Conservation (phyloP, 2,113 vertebrate genomes). For the Echinops telfairi region DNA sequence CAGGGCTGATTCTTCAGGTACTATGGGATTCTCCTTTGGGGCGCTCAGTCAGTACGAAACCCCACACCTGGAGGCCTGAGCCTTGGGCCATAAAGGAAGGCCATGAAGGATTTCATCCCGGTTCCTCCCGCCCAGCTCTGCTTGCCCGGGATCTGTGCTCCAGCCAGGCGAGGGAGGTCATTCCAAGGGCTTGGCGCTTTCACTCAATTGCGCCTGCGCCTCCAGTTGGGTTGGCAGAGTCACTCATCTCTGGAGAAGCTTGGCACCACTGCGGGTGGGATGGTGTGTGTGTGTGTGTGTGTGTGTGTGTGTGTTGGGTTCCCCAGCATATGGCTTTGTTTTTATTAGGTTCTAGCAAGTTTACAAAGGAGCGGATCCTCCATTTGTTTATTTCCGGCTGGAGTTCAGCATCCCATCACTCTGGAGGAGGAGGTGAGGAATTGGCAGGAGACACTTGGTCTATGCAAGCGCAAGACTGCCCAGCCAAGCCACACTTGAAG, state of each 20-base stretch:
- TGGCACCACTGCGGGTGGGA: constrained; percentile 33
- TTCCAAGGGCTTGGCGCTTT: constrained; percentile 67
- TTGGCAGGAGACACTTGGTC: constrained; percentile 66
- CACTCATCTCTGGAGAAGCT: constrained; percentile 72
- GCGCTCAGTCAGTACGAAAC: not conserved
- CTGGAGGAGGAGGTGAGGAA: constrained; percentile 65
- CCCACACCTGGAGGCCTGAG: not conserved
- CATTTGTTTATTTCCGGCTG: constrained; percentile 43
- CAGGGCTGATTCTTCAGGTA: not conserved
- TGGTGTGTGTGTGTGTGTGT: constrained; percentile 7
- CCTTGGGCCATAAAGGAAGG: not conserved
- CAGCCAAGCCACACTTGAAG: constrained; percentile 71
- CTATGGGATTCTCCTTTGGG: not conserved
- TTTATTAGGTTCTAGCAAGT: constrained; percentile 75
- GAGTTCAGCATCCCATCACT: constrained; percentile 72
- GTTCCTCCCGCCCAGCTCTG: constrained; percentile 63
- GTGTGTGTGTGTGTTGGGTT: constrained; percentile 12
- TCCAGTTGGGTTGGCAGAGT: constrained; percentile 48
- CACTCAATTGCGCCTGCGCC: constrained; percentile 60
- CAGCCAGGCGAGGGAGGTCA: not conserved
- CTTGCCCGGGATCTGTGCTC: constrained; percentile 66
- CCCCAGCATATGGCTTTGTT: constrained; percentile 69
- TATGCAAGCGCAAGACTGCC: constrained; percentile 73
- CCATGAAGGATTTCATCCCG: not conserved
- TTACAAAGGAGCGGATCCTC: constrained; percentile 71